Evolutionary conservation across 2,888 invertebrate species (phyloP).

Genomic region (Sericinus montela): DNA sequence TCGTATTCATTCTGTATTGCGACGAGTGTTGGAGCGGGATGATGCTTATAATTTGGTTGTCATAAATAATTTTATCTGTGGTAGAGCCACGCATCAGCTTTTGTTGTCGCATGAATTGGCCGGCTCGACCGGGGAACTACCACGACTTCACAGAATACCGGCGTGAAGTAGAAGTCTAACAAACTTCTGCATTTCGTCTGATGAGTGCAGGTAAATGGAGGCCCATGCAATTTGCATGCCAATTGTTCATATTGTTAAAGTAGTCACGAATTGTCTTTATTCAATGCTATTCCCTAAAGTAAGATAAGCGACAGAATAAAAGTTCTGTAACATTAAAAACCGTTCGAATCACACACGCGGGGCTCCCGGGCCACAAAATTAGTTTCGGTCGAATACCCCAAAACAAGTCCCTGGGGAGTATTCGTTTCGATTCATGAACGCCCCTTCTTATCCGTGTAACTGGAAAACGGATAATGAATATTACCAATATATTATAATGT

Average conservation of each 20-base stretch:
- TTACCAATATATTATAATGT: not conserved
- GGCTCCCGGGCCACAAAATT: not conserved
- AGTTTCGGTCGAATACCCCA: not conserved
- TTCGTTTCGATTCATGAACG: constrained; percentile 1
- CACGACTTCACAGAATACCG: no score
- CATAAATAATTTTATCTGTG: no score
- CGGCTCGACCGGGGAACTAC: no score
- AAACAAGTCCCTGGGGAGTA: not conserved
- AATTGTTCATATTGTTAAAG: not conserved
- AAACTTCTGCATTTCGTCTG: no score
- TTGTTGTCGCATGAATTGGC: no score
- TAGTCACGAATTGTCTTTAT: not conserved
- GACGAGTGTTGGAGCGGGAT: no score
- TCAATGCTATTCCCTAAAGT: not conserved
- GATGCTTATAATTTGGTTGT: no score
- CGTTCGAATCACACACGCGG: not conserved
- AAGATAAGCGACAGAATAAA: not conserved
- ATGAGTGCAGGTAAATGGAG: no score
- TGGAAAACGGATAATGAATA: not conserved
- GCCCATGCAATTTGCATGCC: no score
- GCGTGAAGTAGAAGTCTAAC: no score
- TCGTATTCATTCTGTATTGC: no score
- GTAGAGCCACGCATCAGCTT: no score
- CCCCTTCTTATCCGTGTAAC: not conserved
- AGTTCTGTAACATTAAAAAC: not conserved